Percentiles rank a stretch among this genome's conserved stretches.
These are phyloP conservation scores for Corella eumyota DNA, from an alignment of 23 tunicate genomes.

Conservation along the genomic window DNA sequence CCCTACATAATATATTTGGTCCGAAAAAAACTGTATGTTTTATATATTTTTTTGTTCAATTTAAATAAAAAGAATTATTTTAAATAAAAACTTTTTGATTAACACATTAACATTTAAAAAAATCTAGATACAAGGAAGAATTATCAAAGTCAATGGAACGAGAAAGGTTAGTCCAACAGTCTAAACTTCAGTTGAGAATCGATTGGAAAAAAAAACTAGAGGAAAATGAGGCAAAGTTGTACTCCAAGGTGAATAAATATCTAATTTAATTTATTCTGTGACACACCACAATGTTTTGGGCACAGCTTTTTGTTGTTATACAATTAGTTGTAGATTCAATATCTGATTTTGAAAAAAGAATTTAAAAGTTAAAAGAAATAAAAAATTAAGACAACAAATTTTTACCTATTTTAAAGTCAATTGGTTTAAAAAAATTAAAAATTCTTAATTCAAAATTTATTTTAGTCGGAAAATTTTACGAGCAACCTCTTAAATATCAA, in stretches of 20 bases:
- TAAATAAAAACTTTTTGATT: neutral
- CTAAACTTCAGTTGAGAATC: slow-evolving; percentile 29
- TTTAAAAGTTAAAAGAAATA: too few relatives aligned
- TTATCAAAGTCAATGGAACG: slow-evolving; percentile 18
- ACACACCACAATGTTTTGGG: too few relatives aligned
- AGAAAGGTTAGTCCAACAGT: slow-evolving; percentile 26
- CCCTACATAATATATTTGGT: too few relatives aligned
- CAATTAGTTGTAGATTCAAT: too few relatives aligned
- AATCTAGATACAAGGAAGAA: slow-evolving; percentile 26
- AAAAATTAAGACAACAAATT: too few relatives aligned
- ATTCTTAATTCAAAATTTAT: too few relatives aligned
- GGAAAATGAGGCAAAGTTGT: slow-evolving; percentile 15
- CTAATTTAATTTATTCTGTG: too few relatives aligned
- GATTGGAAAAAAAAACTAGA: slow-evolving; percentile 44
- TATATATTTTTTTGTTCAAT: neutral
- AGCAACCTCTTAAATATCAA: slow-evolving; percentile 20
- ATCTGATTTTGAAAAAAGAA: too few relatives aligned
- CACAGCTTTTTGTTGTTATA: too few relatives aligned
- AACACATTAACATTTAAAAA: neutral
- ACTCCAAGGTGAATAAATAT: slow-evolving; percentile 15
- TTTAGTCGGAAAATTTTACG: slow-evolving; percentile 27
- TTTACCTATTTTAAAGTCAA: too few relatives aligned
- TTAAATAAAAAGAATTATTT: neutral
- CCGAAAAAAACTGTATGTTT: too few relatives aligned
- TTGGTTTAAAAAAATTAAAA: too few relatives aligned